Base-by-base conservation (phyloP, 2,113 vertebrate species). In the Etheostoma cragini region DNA sequence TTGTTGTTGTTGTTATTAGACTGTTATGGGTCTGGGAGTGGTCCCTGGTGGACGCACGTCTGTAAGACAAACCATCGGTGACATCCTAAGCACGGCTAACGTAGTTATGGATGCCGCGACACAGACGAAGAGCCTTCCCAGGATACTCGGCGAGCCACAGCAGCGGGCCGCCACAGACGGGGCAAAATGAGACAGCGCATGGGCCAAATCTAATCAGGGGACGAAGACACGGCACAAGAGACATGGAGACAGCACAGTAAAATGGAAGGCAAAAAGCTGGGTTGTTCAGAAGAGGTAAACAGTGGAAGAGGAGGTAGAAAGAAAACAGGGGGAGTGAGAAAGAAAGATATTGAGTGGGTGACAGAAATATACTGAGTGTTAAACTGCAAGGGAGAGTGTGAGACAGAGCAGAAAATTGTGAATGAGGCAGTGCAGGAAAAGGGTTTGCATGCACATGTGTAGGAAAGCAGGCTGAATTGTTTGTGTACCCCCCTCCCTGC, bases 131-230 rank as follows among this genome's bases (percentile, higher is more conserved):
- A 86, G 77, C 80, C 84, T 77, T 90, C 92, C 87, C 86, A 83
- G 78, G 90, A 67, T 81, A 62, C 86, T 82, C 73, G 6, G 84
- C 30, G 15, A 79, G 64, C 73, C 72, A 16, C 49, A 72, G 75
- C 76, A 73, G 66, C 63, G 13, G 72, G 46, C 53, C 2, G 67
- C 75, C 68, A 76, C 83, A 85, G 85, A 87, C 78, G 63, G 57
- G 74, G 76, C 76, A 81, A 91, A 91, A 94, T 92, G 83, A 89
- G 90, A 94, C 93, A 81, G 90, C 80, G 61, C 38, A 30, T 60
- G 74, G 86, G 63, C 87, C 81, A 91, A 90, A 94, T 93, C 90
- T 86, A 90, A 94, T 94, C 90, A 89, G 69, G 76, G 81, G 76
- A 83, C 62, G n/a, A 71, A 80, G 81, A 87, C 78, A 74, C 83